A percentile compares a stretch with the other conserved stretches of the same genome.
Evolutionary conservation across 2,113 vertebrate genomes (phyloP).

Genomic region (Petaurus breviceps): DNA sequence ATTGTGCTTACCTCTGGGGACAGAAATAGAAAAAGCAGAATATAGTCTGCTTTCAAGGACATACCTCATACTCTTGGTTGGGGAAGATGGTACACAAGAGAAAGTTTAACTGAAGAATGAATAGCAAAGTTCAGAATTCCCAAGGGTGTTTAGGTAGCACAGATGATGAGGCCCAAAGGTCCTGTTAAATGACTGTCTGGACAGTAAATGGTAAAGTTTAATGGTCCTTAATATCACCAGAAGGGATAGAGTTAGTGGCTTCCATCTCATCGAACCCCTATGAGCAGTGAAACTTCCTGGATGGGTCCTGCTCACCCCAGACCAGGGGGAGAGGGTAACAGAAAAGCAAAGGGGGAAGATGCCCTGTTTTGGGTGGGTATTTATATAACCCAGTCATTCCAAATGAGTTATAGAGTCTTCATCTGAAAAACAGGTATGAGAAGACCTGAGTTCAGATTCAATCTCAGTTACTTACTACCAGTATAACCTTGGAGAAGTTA

Average conservation of each 20-base stretch:
- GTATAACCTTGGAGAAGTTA: background rate
- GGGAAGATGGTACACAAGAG: background rate
- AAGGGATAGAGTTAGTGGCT: background rate
- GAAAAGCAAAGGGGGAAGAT: too few species aligned
- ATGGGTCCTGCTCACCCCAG: too few species aligned
- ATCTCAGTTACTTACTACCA: background rate
- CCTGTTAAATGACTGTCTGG: background rate
- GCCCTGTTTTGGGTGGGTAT: too few species aligned
- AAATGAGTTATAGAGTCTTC: too few species aligned
- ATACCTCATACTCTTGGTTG: background rate
- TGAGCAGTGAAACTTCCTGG: too few species aligned
- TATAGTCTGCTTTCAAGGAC: background rate
- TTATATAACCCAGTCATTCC: too few species aligned
- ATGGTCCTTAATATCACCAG: too few species aligned
- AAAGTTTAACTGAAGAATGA: background rate
- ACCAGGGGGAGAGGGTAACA: too few species aligned
- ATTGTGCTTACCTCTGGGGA: too few species aligned
- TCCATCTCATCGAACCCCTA: too few species aligned
- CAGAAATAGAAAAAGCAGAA: background rate
- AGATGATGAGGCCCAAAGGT: background rate
- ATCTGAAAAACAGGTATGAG: background rate
- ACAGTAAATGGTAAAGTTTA: background rate
- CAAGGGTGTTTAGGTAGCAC: background rate
- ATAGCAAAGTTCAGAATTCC: background rate
- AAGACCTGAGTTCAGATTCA: background rate